A percentile compares a stretch with the other conserved stretches of the same genome.
Conservation (phyloP, 2,113 vertebrate genomes). For the Caranx ignobilis region DNA sequence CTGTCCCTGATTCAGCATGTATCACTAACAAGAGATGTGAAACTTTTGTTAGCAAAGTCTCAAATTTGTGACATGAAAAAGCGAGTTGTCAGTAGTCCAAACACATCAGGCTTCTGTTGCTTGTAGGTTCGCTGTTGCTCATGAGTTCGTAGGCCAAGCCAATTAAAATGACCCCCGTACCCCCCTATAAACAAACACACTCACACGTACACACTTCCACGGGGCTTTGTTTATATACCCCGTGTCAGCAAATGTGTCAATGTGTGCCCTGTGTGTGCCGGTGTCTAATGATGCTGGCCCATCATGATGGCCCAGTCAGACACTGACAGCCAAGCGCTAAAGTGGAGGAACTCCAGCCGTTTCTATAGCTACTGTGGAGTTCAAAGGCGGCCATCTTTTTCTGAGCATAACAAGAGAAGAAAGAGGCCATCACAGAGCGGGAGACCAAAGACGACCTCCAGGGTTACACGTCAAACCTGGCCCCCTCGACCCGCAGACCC, state of each 20-base stretch:
- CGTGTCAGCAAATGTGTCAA: slow-evolving; percentile 79
- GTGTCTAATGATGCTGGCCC: slow-evolving; percentile 83
- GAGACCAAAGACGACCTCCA: slow-evolving; percentile 80
- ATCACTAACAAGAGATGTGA: slow-evolving; percentile 42
- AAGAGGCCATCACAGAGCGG: slow-evolving; percentile 76
- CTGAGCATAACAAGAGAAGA: slow-evolving; percentile 82
- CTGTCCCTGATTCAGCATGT: slow-evolving; percentile 45
- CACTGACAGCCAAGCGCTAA: slow-evolving; percentile 81
- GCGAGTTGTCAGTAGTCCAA: slow-evolving; percentile 60
- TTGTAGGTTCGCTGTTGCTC: slow-evolving; percentile 60
- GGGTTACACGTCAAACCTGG: slow-evolving; percentile 77
- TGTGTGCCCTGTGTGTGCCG: slow-evolving; percentile 73
- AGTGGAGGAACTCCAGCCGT: slow-evolving; percentile 83
- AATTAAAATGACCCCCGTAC: slow-evolving; percentile 82
- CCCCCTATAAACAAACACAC: slow-evolving; percentile 74
- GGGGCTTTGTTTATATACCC: slow-evolving; percentile 72
- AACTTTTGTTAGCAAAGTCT: slow-evolving; percentile 70
- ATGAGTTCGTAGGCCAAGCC: slow-evolving; percentile 71
- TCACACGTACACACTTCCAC: slow-evolving; percentile 51
- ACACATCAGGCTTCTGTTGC: slow-evolving; percentile 73
- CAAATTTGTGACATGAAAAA: slow-evolving; percentile 61
- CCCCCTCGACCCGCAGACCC: slow-evolving; percentile 57
- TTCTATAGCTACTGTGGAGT: slow-evolving; percentile 82
- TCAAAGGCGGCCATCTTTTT: slow-evolving; percentile 84
- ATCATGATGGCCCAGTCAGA: slow-evolving; percentile 77